Conservation (phyloP, 1,140 invertebrate species). For the Bombus confusus region DNA sequence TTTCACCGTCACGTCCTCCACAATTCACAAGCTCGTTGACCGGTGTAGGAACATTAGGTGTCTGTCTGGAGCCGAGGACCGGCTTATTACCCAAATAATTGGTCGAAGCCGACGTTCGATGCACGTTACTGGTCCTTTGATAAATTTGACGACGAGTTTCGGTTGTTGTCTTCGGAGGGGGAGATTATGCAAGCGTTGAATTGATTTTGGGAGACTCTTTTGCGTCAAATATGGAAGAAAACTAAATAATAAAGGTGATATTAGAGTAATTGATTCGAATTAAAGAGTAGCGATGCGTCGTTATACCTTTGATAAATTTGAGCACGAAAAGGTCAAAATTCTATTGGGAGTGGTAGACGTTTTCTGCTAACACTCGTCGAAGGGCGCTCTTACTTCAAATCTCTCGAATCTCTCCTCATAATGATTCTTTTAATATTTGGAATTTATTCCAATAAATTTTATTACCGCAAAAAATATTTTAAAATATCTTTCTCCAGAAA, state of each 20-base stretch:
- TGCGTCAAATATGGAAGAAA: too few species aligned
- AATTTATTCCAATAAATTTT: neutral
- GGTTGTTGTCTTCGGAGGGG: neutral
- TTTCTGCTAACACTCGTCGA: too few species aligned
- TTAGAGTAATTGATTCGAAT: too few species aligned
- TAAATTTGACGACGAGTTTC: neutral
- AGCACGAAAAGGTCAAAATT: too few species aligned
- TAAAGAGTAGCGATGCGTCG: too few species aligned
- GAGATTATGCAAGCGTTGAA: too few species aligned
- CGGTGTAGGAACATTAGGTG: conserved; percentile 11
- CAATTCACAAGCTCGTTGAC: conserved; percentile 9
- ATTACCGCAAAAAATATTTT: neutral
- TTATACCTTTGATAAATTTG: too few species aligned
- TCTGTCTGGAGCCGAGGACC: conserved; percentile 7
- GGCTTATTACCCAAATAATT: conserved; percentile 19
- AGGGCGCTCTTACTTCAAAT: neutral
- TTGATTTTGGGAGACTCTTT: too few species aligned
- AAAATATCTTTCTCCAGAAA: neutral
- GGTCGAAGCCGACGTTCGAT: neutral
- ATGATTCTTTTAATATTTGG: neutral
- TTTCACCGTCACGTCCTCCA: conserved; percentile 3
- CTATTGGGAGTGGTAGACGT: too few species aligned
- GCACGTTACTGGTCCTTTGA: neutral
- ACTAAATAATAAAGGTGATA: too few species aligned
- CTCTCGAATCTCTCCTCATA: neutral